Base-by-base conservation (phyloP, 2,888 invertebrate genomes). In the Pseudococcus viburni region DNA sequence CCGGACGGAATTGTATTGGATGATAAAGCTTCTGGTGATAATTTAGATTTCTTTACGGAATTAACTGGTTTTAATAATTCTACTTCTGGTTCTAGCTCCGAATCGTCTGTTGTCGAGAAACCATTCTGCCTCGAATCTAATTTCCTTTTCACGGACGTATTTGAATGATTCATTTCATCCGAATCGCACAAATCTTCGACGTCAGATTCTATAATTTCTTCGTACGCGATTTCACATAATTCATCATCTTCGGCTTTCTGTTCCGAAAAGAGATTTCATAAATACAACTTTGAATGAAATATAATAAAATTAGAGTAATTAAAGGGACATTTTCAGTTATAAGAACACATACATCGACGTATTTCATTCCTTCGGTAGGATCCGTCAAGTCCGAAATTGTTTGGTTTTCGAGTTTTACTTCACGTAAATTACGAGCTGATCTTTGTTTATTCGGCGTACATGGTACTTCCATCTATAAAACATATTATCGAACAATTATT, bases 201-300 rank as follows among this genome's bases (percentile, higher is more conserved):
- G 9, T 77, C 77, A 0, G 77, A 77, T 77, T 77, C 77, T 39
- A 77, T 3, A 17, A 77, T 12, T 77, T 77, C 77, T 39, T 77
- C 77, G 77, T 77, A 77, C 0, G 77, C 77, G 11, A 84, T 19
- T 84, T 84, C 84, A 48, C 48, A 84, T 48, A 84, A 26, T 7
- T 84, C 84, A 22, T 84, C 26, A 9, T 48, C 48, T n/a, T 84
- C 48, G 9, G 19, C 9, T 84, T 77, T 77, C 77, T 77, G n/a
- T 48, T 55, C 33, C 17, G 51, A 7, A 51, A 55, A 48, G 0
- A 42, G 7, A 51, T 22, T 22, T 19, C 15, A 15, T 46, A 12
- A 48, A 19, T 17, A 51, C 5, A 8, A 48, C 15, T 46, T 11
- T 46, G 42, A 11, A 46, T 17, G 15, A 15, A n/a, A 46, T 11